These are phyloP conservation scores for Pristionchus fissidentatus DNA, from an alignment of 2,888 invertebrate species.

Conservation along the genomic window DNA sequence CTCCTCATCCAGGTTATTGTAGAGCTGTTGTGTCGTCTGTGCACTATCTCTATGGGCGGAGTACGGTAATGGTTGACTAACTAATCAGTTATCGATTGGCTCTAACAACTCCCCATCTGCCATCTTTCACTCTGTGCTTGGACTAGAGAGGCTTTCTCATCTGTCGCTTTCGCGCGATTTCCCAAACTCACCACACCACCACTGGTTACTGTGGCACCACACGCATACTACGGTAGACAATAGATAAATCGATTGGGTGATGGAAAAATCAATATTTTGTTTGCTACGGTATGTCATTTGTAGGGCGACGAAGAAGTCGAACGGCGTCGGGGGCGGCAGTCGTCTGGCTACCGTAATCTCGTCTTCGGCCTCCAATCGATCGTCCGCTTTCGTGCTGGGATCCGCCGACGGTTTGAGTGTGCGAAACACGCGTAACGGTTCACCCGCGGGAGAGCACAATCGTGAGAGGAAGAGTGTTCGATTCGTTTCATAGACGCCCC, in stretches of 20 bases:
- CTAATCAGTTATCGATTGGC: background rate
- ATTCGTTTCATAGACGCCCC: conserved; percentile 4
- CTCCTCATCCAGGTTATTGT: conserved; percentile 35
- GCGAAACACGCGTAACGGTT: background rate
- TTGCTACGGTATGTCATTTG: background rate
- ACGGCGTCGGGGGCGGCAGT: conserved; percentile 35
- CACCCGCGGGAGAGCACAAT: background rate
- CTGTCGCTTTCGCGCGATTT: conserved; percentile 11
- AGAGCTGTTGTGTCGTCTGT: conserved; percentile 39
- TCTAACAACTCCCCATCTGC: conserved; percentile 2
- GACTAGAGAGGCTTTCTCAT: too few species aligned
- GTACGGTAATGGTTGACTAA: conserved; percentile 23
- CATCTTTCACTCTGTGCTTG: background rate
- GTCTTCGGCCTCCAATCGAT: background rate
- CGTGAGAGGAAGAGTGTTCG: conserved; percentile 6
- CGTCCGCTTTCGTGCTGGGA: conserved; percentile 14
- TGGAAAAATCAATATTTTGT: background rate
- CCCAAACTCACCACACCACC: conserved; percentile 2
- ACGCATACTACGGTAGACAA: background rate
- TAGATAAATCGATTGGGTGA: background rate
- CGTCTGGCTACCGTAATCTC: conserved; percentile 46
- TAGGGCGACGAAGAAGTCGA: conserved; percentile 38
- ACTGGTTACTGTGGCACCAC: conserved; percentile 1
- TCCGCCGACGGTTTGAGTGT: conserved; percentile 20
- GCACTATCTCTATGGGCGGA: conserved; percentile 37